phyloP scores from a whole-genome alignment of 2,797 vertebrate species.

The Typhlichthys eigenmanni region DNA sequence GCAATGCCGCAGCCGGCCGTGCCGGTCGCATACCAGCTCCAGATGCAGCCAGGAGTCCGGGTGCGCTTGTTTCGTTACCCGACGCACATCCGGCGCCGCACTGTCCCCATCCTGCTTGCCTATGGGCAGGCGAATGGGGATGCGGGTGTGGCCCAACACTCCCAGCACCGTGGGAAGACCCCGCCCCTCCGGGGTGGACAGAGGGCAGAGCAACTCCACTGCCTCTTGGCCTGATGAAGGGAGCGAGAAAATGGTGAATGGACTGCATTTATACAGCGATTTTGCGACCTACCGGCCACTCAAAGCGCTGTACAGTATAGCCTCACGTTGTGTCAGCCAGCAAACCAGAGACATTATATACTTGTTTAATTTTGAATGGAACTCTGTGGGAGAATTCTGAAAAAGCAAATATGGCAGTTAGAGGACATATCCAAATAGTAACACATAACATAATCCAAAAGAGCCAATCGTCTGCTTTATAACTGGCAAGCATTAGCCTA shows the following conservation, averaged over 20 bases:
- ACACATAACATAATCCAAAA: no score
- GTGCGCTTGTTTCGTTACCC: constrained; percentile 59
- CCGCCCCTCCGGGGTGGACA: constrained; percentile 42
- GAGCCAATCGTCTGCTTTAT: no score
- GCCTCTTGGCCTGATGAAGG: constrained; percentile 54
- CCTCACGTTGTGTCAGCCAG: no score
- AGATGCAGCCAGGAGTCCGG: constrained; percentile 75
- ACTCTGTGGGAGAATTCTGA: no score
- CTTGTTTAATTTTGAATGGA: no score
- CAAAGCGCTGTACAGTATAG: no score
- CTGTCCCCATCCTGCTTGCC: constrained; percentile 62
- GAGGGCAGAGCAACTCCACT: constrained; percentile 49
- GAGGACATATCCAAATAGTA: no score
- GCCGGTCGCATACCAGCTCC: constrained; percentile 67
- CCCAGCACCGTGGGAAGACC: constrained; percentile 68
- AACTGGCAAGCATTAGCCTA: no score
- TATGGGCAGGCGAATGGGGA: constrained; percentile 70
- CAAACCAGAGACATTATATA: no score
- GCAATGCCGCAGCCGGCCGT: constrained; percentile 72
- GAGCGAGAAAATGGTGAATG: background rate
- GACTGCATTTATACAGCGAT: no score
- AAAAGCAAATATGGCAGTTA: no score
- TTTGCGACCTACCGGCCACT: no score
- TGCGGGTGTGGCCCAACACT: constrained; percentile 70
- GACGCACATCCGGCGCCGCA: constrained; percentile 52